A percentile compares a stretch with the other conserved stretches of the same genome.
phyloP scores from a whole-genome alignment of 2,113 vertebrate species.

The Sisor rabdophorus region DNA sequence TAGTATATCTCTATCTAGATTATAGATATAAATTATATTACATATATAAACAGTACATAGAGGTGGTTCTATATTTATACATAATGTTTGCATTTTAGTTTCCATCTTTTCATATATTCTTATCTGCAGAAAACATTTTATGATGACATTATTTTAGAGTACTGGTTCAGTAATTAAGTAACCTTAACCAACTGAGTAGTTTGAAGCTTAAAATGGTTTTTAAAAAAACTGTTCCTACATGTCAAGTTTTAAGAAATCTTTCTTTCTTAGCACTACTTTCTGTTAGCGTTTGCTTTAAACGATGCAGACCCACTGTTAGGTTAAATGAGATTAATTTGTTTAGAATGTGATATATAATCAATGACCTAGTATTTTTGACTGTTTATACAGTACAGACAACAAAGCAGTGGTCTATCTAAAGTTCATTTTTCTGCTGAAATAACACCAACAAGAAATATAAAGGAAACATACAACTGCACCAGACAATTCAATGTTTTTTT shows the following conservation, averaged over 20 bases:
- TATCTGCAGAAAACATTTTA: neutral
- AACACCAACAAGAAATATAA: constrained; percentile 27
- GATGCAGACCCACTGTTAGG: neutral
- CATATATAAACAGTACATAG: neutral
- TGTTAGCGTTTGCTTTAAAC: neutral
- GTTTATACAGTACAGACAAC: constrained; percentile 35
- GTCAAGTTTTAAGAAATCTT: neutral
- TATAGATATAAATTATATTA: too few relatives aligned
- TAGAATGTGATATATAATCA: neutral
- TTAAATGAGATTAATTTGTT: neutral
- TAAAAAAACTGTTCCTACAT: neutral
- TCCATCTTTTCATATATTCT: neutral
- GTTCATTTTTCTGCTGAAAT: constrained; percentile 26
- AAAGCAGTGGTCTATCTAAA: constrained; percentile 31
- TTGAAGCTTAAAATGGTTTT: neutral
- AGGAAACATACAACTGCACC: constrained; percentile 19
- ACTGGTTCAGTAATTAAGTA: neutral
- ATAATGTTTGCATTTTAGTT: neutral
- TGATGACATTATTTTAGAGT: constrained; percentile 23
- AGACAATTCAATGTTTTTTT: neutral
- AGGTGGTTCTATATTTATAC: neutral
- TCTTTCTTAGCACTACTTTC: neutral
- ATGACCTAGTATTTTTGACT: constrained; percentile 16
- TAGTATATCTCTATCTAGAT: neutral
- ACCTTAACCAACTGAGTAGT: neutral